Evolutionary conservation across 2,797 vertebrate species (phyloP).

Genomic region (Micrastur ruficollis): DNA sequence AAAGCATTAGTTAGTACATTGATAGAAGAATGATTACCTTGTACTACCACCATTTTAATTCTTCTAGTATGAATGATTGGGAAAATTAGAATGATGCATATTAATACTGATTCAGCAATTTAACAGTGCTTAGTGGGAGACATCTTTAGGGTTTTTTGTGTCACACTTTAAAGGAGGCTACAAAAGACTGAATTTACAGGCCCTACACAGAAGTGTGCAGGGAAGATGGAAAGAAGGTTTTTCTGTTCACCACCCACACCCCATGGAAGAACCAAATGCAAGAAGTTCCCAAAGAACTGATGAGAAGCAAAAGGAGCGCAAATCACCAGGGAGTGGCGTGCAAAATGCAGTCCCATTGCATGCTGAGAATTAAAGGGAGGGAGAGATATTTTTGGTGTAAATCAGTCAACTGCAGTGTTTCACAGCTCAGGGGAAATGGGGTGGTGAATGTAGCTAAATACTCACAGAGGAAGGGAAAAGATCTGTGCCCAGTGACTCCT

Average conservation of each 20-base stretch:
- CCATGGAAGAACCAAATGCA: neutral
- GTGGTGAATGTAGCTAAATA: neutral
- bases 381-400: neutral
- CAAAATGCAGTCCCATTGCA: neutral
- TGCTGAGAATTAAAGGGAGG: neutral
- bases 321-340: neutral
- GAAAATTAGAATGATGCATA: neutral
- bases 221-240: neutral
- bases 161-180: neutral
- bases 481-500: neutral
- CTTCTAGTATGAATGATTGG: neutral
- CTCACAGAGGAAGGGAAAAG: neutral
- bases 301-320: slow-evolving; percentile 20
- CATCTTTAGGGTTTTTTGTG: neutral
- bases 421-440: neutral
- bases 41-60: neutral
- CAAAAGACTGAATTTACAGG: slow-evolving; percentile 2
- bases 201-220: neutral
- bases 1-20: neutral
- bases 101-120: neutral
- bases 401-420: neutral
- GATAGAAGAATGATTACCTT: neutral
- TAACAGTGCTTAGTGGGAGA: neutral
- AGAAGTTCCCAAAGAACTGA: neutral
- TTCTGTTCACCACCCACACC: slow-evolving; percentile 4